Conservation (phyloP, 2,113 vertebrate species). For the Passer domesticus region DNA sequence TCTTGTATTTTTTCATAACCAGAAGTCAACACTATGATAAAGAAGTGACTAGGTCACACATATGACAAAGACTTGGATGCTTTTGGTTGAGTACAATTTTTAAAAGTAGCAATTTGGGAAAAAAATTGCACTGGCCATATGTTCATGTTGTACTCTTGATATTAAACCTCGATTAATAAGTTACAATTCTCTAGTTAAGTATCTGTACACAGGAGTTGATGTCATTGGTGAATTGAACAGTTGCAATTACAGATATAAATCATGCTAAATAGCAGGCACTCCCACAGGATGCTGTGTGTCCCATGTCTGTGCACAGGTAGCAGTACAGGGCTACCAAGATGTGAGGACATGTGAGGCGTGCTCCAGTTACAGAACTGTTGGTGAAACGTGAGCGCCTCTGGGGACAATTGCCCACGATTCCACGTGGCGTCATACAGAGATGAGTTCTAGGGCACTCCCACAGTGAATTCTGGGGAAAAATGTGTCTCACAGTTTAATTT, state of each 20-base stretch:
- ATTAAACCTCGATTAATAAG: background rate
- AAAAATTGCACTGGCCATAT: background rate
- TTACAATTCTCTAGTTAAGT: background rate
- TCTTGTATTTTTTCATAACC: background rate
- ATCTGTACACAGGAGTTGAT: background rate
- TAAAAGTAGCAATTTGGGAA: background rate
- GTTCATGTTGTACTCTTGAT: background rate
- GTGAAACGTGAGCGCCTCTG: accelerated
- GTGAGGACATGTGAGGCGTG: accelerated
- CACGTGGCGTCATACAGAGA: background rate
- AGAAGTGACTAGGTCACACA: background rate
- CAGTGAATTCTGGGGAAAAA: background rate
- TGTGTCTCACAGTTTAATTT: background rate
- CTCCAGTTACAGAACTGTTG: background rate
- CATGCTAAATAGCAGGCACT: background rate
- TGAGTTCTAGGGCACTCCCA: conserved; percentile 33
- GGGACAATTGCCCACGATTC: background rate
- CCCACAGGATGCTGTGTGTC: background rate
- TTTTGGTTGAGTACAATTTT: background rate
- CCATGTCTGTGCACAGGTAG: background rate
- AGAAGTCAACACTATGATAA: background rate
- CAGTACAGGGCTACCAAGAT: background rate
- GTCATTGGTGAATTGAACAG: background rate
- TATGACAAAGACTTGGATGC: background rate
- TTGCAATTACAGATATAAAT: background rate